Evolutionary conservation across 2,113 vertebrate genomes (phyloP).

Genomic region (Murina feae): DNA sequence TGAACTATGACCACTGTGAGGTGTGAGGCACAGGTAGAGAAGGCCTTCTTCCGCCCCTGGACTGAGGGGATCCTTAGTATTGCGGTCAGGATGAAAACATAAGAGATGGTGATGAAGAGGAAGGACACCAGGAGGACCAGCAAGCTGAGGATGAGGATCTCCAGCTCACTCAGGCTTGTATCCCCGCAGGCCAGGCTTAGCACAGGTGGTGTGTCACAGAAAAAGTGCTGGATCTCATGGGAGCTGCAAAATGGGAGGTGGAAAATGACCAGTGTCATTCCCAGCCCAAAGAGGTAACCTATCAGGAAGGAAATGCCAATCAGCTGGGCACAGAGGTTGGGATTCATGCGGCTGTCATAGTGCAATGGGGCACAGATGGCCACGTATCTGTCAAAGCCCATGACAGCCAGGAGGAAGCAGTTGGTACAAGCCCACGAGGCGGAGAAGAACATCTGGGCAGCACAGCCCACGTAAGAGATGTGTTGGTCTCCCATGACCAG

Average conservation of each 20-base stretch:
- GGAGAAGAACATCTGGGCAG: constrained; percentile 67
- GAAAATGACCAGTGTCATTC: constrained; percentile 67
- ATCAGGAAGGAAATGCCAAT: constrained; percentile 54
- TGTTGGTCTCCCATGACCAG: constrained; percentile 9
- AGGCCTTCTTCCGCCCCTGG: constrained; percentile 47
- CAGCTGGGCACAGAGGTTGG: constrained; percentile 41
- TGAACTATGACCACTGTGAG: constrained; percentile 64
- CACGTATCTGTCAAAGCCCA: constrained; percentile 71
- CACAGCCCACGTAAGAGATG: constrained; percentile 64
- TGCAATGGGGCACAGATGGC: constrained; percentile 66
- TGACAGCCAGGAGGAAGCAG: constrained; percentile 65
- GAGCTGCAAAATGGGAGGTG: constrained; percentile 61
- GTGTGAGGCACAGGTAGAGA: constrained; percentile 68
- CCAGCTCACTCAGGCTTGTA: constrained; percentile 51
- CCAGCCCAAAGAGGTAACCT: constrained; percentile 59
- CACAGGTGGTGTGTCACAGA: constrained; percentile 52
- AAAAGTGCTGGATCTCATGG: constrained; percentile 69
- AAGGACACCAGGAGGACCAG: constrained; percentile 54
- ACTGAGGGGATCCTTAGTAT: constrained; percentile 58
- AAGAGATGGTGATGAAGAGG: constrained; percentile 42
- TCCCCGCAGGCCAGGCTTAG: constrained; percentile 57
- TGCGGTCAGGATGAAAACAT: constrained; percentile 36
- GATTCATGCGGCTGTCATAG: constrained; percentile 51
- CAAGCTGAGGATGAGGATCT: constrained; percentile 55
- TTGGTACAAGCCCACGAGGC: constrained; percentile 55